Evolutionary conservation across 2,113 vertebrate genomes (phyloP).

Genomic region (Amphiprion ocellaris): DNA sequence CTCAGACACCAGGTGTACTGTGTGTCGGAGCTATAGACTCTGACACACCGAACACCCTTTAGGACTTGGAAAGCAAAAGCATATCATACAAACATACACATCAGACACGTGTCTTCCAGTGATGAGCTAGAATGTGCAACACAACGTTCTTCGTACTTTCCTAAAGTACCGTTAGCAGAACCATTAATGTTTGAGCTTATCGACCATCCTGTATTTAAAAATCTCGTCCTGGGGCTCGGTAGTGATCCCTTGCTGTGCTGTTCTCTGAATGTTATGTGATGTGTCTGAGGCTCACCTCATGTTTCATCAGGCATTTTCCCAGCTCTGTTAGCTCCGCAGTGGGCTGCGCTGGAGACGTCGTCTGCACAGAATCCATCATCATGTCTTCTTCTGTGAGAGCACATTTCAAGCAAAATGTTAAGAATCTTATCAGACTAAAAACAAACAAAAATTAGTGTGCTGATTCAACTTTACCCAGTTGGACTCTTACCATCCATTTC

Average conservation of each 20-base stretch:
- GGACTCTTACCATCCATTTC: constrained; percentile 89
- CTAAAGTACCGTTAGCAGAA: too few species aligned
- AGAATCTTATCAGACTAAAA: neutral
- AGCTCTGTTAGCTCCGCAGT: constrained; percentile 91
- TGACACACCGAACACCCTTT: too few species aligned
- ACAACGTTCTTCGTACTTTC: too few species aligned
- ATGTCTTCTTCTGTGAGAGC: constrained; percentile 90
- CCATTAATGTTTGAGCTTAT: too few species aligned
- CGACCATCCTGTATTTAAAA: too few species aligned
- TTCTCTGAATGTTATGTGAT: neutral
- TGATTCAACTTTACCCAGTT: constrained; percentile 8
- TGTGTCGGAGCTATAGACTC: too few species aligned
- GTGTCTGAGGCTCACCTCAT: constrained; percentile 86
- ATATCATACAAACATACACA: too few species aligned
- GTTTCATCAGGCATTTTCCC: constrained; percentile 92
- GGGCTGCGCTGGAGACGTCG: constrained; percentile 52
- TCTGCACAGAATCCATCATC: constrained; percentile 89
- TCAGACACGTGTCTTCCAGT: too few species aligned
- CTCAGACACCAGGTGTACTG: too few species aligned
- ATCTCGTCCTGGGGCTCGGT: too few species aligned
- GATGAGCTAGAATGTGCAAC: too few species aligned
- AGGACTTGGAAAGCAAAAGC: too few species aligned
- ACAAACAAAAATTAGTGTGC: neutral
- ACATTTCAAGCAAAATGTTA: constrained; percentile 28
- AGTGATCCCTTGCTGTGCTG: neutral